Conservation (phyloP, 1,140 invertebrate genomes). For the Odontomachus brunneus region DNA sequence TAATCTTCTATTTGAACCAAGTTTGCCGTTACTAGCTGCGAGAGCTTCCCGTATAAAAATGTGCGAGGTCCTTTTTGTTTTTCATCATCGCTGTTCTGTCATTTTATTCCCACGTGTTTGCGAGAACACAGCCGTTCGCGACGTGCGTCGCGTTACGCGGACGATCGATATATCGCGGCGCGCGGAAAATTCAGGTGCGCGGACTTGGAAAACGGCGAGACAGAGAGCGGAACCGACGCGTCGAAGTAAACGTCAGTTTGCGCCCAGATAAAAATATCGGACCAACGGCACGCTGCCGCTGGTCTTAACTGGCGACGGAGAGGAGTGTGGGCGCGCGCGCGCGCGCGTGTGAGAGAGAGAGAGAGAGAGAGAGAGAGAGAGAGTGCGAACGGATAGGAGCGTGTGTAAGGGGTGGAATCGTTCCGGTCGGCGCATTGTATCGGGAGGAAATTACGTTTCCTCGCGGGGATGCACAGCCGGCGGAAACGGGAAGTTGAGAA, state of each 20-base stretch:
- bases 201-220: conserved; percentile 1
- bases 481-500: conserved; percentile 51
- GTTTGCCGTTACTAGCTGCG: no score
- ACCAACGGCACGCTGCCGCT: neutral
- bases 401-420: neutral
- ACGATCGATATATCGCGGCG: conserved; percentile 21
- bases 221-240: conserved; percentile 21
- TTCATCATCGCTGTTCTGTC: no score
- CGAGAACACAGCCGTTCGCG: conserved; percentile 4
- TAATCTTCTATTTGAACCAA: no score
- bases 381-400: neutral
- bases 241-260: conserved; percentile 27
- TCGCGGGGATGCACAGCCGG: conserved; percentile 42
- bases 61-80: no score
- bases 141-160: conserved; percentile 2
- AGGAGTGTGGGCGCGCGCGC: no score
- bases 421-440: conserved; percentile 46
- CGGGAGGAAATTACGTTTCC: conserved; percentile 56
- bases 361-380: no score
- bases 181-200: neutral
- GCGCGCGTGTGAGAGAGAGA: neutral
- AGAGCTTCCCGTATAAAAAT: no score
- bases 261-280: conserved; percentile 41
- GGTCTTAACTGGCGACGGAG: no score
- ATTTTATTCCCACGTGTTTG: neutral